Conservation (phyloP, 2,797 vertebrate species). For the Notoglanidium macrostoma region DNA sequence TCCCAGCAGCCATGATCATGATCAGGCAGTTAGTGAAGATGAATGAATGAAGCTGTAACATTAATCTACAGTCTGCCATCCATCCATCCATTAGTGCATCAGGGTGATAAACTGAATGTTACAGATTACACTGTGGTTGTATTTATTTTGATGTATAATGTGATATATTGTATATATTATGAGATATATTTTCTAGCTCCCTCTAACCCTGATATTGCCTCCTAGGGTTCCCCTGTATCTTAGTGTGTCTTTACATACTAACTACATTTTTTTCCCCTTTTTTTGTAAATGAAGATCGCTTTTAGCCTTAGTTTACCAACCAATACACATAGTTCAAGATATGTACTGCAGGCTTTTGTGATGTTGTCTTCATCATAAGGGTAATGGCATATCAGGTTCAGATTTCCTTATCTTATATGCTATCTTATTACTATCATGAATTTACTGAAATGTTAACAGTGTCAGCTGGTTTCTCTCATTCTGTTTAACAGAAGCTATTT, state of each 20-base stretch:
- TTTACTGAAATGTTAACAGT: neutral
- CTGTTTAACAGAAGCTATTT: slow-evolving; percentile 62
- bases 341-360: neutral
- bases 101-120: neutral
- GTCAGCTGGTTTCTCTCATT: neutral
- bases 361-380: neutral
- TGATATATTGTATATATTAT: neutral
- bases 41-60: neutral
- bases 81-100: neutral
- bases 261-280: too few relatives aligned
- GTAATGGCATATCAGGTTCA: neutral
- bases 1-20: neutral
- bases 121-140: neutral
- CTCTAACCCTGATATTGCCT: neutral
- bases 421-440: neutral
- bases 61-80: neutral
- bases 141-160: too few relatives aligned
- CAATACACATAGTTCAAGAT: neutral
- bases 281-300: too few relatives aligned
- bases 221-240: neutral
- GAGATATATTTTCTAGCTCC: neutral
- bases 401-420: neutral
- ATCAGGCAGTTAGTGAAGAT: neutral
- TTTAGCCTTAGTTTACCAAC: too few relatives aligned
- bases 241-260: neutral